Percentiles rank a stretch among this genome's conserved stretches.
phyloP scores from a whole-genome alignment of 2,888 invertebrate species.

The Pachycephus smyrnensis region DNA sequence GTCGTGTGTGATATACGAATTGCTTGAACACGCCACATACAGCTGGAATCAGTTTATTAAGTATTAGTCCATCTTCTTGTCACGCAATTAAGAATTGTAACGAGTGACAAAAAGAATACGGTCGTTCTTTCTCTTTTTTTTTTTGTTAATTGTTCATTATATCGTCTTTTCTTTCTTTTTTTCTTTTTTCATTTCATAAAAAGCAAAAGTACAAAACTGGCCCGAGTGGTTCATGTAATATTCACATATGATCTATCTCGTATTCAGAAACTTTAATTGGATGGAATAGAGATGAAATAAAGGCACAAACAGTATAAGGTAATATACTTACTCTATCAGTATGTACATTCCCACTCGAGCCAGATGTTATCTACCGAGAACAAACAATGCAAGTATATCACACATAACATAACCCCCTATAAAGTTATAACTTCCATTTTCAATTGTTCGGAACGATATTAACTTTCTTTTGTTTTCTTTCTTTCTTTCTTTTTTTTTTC shows the following conservation, averaged over 20 bases:
- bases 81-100: too few relatives aligned
- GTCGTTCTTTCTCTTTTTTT: conserved; percentile 5
- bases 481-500: too few relatives aligned
- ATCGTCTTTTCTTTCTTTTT: too few relatives aligned
- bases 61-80: background rate
- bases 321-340: conserved; percentile 64
- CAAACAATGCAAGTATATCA: conserved; percentile 57
- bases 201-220: conserved; percentile 43
- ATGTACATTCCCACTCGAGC: conserved; percentile 63
- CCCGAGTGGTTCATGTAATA: conserved; percentile 57
- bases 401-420: conserved; percentile 47
- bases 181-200: conserved; percentile 21
- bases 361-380: conserved; percentile 64
- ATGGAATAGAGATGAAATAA: conserved; percentile 50
- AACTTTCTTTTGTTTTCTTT: conserved; percentile 9
- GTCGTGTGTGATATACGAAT: conserved; percentile 28
- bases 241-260: conserved; percentile 36
- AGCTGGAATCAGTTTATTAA: conserved; percentile 7
- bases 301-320: conserved; percentile 59
- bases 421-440: conserved; percentile 43
- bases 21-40: conserved; percentile 20
- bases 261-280: conserved; percentile 27
- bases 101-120: too few relatives aligned
- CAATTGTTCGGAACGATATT: conserved; percentile 23
- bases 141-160: conserved; percentile 17